Base-by-base conservation (phyloP, 2,888 invertebrate genomes). In the Diplazon laetatorius region DNA sequence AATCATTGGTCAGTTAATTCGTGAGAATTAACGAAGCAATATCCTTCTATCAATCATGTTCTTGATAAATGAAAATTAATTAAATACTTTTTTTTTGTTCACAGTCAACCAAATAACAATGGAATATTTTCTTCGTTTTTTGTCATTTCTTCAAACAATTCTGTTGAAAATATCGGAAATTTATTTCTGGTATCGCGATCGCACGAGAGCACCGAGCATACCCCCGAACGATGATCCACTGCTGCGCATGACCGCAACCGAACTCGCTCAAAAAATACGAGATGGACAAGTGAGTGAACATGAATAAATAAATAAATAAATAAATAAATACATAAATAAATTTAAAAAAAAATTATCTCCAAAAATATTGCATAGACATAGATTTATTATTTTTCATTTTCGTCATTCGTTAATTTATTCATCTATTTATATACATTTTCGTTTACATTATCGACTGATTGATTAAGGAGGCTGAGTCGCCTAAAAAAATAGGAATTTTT, bases 261-360 rank as follows among this genome's bases (percentile, higher is more conserved):
- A 80, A 5, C 68, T 91, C 20, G 89, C 90, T 1, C 82, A 80
- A 16, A 86, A 85, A 71, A 91, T 91, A 16, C 80, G 91, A 70
- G 76, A 83, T 0, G 60, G 85, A 55, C 82, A 91, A 82, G 91
- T 91, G 76, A 85, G 79, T 80, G 22, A 16, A 1, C n/a, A 30
- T 5, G 6, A 2, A 30, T 5, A 30, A 30, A 30, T 30, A 30
- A 30, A 30, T 2, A 30, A 5, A 25, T 9, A 6, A 65, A 52
- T 22, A 35, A 57, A 37, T 8, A n/a, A n/a, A 30, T 5, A 30
- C 30, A 30, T 5, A 30, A 30, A 30, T 30, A 30, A 30, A 30
- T 2, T 5, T 30, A 25, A 10, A 6, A 65, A 52, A 16, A 35
- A 57, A 37, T 8, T 9, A 4, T 12, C n/a, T 4, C 2, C 42